Base-by-base conservation (phyloP, 2,797 vertebrate genomes). In the Loris lydekkerianus region DNA sequence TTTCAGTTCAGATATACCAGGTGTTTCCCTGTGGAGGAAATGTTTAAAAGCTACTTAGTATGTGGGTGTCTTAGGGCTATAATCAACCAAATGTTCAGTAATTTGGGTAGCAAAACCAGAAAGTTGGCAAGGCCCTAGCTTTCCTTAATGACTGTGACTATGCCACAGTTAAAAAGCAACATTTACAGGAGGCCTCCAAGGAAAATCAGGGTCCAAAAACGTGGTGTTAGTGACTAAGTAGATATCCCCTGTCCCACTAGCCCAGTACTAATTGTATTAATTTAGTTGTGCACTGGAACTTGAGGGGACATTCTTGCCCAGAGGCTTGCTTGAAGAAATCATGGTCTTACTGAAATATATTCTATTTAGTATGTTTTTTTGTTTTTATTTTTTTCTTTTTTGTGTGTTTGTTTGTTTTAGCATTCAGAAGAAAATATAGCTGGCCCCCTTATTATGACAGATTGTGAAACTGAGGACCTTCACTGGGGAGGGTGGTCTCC, bases 21-120 rank as follows among this genome's bases (percentile, higher is more conserved):
- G 96, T 97, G 96, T 96, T 96, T 94, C 95, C 93, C 93, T 89
- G 81, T 93, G 97, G 93, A 96, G 67, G 95, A 92, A 95, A 97
- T 86, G 72, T 97, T 96, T 97, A 96, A 97, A 96, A 97, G 75
- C 93, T 95, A 93, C 96, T 96, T 96, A 97, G 93, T 89, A 93
- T 94, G 94, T 93, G 94, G 86, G 93, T 93, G 94, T 95, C 96
- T 97, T 91, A 95, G 76, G 91, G 80, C 86, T 97, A 93, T 95
- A 97, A 97, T 97, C 93, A 96, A 95, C 89, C 89, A 96, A 97
- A 97, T 77, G 93, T 93, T 97, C 82, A 94, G 85, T 91, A 94
- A 97, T 97, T 96, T 95, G 95, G 95, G 95, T 85, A 93, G 94
- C 89, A 96, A 96, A 95, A 93, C 94, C 96, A 97, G 94, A 97